Evolutionary conservation across 2,888 invertebrate species (phyloP).

Genomic region (Dryocosmus kuriphilus): DNA sequence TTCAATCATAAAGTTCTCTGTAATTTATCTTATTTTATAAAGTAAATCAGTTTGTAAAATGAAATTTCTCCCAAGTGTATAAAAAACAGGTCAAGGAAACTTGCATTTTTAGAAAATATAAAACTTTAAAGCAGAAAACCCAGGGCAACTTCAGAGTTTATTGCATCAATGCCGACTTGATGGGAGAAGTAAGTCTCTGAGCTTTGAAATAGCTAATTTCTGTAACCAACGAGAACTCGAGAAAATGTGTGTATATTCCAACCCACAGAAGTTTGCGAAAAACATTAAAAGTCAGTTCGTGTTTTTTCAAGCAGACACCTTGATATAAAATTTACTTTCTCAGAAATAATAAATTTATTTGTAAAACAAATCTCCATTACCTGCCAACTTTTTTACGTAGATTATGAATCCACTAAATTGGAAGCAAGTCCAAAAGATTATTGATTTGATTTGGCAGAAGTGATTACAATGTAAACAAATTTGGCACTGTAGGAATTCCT

Average conservation of each 20-base stretch:
- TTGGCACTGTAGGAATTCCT: slow-evolving; percentile 16
- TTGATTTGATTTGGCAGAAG: slow-evolving; percentile 11
- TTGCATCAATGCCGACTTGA: slow-evolving; percentile 3
- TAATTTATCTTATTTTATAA: background rate
- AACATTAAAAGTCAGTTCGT: background rate
- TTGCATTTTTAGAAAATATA: background rate
- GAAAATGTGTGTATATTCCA: slow-evolving; percentile 8
- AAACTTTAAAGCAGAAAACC: slow-evolving; percentile 9
- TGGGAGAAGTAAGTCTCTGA: slow-evolving; percentile 1
- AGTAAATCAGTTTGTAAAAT: too few relatives aligned
- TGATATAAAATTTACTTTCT: background rate
- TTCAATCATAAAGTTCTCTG: background rate
- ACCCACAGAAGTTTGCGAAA: background rate
- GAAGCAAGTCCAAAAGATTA: background rate
- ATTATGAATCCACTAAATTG: background rate
- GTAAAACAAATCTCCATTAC: background rate
- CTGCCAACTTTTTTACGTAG: background rate
- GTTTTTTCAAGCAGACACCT: background rate
- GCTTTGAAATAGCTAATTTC: background rate
- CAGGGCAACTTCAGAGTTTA: background rate
- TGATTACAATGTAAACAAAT: slow-evolving; percentile 5
- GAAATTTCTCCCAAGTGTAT: background rate
- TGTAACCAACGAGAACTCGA: background rate
- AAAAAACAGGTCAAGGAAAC: background rate
- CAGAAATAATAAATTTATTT: background rate